Conservation (phyloP, 2,888 invertebrate genomes). For the Rhamphomyia laevipes region DNA sequence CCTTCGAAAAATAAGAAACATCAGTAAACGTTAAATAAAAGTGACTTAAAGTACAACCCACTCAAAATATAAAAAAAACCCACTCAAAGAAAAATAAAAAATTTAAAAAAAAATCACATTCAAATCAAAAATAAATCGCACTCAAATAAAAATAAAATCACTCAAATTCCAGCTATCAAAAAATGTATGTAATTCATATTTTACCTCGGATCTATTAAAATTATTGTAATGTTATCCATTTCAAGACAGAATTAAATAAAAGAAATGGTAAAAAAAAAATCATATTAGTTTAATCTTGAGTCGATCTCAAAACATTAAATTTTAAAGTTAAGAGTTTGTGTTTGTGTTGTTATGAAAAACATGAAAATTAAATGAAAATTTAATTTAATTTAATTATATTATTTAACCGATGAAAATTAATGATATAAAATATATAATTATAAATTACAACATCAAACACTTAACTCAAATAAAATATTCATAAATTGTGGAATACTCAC, state of each 20-base stretch:
- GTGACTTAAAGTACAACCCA: neutral
- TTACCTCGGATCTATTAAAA: constrained; percentile 8
- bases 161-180: neutral
- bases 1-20: too few relatives aligned
- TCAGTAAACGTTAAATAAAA: neutral
- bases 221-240: too few relatives aligned
- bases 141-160: neutral
- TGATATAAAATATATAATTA: too few relatives aligned
- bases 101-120: too few relatives aligned
- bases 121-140: neutral
- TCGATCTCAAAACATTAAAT: too few relatives aligned
- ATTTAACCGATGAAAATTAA: too few relatives aligned
- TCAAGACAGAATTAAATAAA: constrained; percentile 14
- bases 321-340: too few relatives aligned
- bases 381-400: too few relatives aligned
- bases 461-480: neutral
- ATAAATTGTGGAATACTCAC: constrained; percentile 37
- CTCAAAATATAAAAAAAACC: neutral
- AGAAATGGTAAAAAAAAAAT: constrained; percentile 10
- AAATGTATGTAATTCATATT: neutral
- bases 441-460: too few relatives aligned
- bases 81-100: too few relatives aligned
- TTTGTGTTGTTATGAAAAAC: too few relatives aligned
- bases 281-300: constrained; percentile 38
- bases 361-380: too few relatives aligned